phyloP scores from a whole-genome alignment of 1,140 invertebrate species.

The Drosophila ficusphila region DNA sequence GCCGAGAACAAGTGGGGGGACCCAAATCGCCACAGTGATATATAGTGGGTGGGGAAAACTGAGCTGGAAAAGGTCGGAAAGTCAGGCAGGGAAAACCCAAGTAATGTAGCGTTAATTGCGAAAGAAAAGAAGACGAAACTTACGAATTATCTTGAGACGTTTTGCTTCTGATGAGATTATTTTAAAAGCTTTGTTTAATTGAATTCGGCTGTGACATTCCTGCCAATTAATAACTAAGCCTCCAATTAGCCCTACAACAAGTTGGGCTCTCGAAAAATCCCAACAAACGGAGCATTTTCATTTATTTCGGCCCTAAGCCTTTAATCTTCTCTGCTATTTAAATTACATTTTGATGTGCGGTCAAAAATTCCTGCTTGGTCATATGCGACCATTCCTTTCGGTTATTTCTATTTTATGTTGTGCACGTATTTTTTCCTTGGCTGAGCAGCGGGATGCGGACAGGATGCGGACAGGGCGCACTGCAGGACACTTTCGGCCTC shows the following conservation, averaged over 20 bases:
- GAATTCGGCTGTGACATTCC: neutral
- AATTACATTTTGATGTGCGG: constrained; percentile 71
- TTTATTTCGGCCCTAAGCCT: neutral
- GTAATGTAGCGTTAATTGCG: constrained; percentile 29
- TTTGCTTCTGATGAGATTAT: neutral
- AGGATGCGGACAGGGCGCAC: constrained; percentile 32
- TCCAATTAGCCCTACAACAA: neutral
- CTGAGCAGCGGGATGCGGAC: constrained; percentile 18
- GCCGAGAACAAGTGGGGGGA: constrained; percentile 7
- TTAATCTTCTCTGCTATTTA: constrained; percentile 29
- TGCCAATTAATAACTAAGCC: constrained; percentile 8
- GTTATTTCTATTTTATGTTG: constrained; percentile 15
- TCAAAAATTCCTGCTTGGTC: constrained; percentile 47
- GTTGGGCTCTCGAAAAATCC: neutral
- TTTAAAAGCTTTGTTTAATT: neutral
- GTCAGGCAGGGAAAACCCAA: neutral
- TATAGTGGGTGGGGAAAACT: neutral
- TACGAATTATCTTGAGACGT: constrained; percentile 3
- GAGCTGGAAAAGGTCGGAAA: neutral
- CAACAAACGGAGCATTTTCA: neutral
- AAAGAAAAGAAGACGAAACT: constrained; percentile 1
- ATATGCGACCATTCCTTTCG: constrained; percentile 39
- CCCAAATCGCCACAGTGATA: constrained; percentile 27
- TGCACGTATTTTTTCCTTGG: constrained; percentile 18
- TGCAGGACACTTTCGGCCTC: constrained; percentile 55